Evolutionary conservation across 2,888 invertebrate species (phyloP), one percentile per base, ranked within the genome.

Genomic region (Troglohyphantes excavatus): DNA sequence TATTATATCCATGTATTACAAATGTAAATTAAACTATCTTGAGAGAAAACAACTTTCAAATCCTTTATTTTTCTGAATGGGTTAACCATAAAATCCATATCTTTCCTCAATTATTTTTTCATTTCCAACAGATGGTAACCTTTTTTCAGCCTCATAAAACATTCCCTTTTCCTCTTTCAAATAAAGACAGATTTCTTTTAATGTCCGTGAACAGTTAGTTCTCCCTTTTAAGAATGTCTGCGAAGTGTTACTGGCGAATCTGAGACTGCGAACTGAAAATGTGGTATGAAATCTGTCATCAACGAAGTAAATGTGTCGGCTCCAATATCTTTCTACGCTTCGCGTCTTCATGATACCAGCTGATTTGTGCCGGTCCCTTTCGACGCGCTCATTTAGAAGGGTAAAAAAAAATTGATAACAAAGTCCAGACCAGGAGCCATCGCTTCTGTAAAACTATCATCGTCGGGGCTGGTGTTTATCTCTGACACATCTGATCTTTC

Each of bases 261-360:
- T 17, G n/a, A n/a, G 13, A n/a, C 53, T 53, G 53, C 13, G 53
- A 53, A n/a, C 53, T 53, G 17, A 1, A 13, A n/a, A 53, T 17
- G 53, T 2, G 53, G 17, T n/a, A 17, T n/a, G 17, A 11, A 53
- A 53, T 53, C 53, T 53, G n/a, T 53, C n/a, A 53, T 5, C 53
- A 53, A 5, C n/a, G 53, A 17, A 53, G n/a, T 53, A 53, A 53
- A 53, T 53, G 53, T n/a, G 53, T 53, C 53, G 5, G n/a, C 53
- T 53, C 53, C 53, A n/a, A 53, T 53, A 53, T 53, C 53, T 53
- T 53, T 53, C 53, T 53, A 13, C n/a, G n/a, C n/a, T 53, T 53
- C 53, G 13, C 13, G 53, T 13, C 53, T 17, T n/a, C 53, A 13
- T 17, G 53, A 53, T 53, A 53, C n/a, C 17, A 53, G 53, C 53